These are phyloP conservation scores for Drosophila chauvacae DNA, from an alignment of 1,140 invertebrate genomes.

Conservation along the genomic window DNA sequence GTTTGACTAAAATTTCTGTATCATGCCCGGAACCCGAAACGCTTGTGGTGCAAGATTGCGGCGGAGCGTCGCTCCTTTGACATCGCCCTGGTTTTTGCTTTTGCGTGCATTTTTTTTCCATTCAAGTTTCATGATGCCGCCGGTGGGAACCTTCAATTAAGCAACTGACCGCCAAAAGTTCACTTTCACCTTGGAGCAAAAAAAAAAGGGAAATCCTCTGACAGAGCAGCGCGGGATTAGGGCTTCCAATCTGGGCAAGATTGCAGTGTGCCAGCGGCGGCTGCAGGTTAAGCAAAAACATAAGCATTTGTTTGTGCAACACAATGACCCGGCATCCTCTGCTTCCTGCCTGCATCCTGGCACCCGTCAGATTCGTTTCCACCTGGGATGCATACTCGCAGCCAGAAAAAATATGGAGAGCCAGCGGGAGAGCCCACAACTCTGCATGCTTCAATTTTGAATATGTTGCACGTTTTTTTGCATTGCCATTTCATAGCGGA, in stretches of 20 bases:
- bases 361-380: slow-evolving; percentile 17
- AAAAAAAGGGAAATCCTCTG: neutral
- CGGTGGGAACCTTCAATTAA: slow-evolving; percentile 63
- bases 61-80: slow-evolving; percentile 37
- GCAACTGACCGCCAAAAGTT: slow-evolving; percentile 78
- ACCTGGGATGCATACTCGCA: slow-evolving; percentile 23
- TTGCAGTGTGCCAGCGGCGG: slow-evolving; percentile 31
- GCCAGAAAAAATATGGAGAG: slow-evolving; percentile 25
- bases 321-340: slow-evolving; percentile 49
- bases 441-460: slow-evolving; percentile 68
- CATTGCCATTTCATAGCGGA: neutral
- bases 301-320: slow-evolving; percentile 73
- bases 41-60: slow-evolving; percentile 43
- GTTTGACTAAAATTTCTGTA: slow-evolving; percentile 58
- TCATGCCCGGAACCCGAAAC: slow-evolving; percentile 21
- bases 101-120: neutral
- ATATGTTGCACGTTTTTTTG: slow-evolving; percentile 52
- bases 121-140: slow-evolving; percentile 1
- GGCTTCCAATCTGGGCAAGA: slow-evolving; percentile 57
- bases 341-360: slow-evolving; percentile 11
- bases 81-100: slow-evolving; percentile 15
- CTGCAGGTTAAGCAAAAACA: slow-evolving; percentile 56
- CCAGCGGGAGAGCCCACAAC: slow-evolving; percentile 21
- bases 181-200: slow-evolving; percentile 47
- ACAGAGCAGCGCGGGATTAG: slow-evolving; percentile 19